Conservation (phyloP, 2,113 vertebrate species). For the Eurystomus gularis region DNA sequence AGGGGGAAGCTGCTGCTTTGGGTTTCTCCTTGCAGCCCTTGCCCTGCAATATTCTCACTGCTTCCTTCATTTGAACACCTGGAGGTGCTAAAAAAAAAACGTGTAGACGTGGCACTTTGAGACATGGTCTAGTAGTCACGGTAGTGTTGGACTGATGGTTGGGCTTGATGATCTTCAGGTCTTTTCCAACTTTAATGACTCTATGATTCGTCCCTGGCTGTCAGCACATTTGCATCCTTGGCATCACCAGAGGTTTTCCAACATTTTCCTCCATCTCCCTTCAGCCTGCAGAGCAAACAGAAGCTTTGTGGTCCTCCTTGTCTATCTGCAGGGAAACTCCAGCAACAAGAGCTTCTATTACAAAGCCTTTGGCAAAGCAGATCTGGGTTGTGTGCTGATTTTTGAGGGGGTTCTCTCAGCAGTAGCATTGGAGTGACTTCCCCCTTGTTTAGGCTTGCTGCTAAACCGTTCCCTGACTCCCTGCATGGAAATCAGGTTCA, state of each 20-base stretch:
- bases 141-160: too few relatives aligned
- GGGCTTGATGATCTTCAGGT: too few relatives aligned
- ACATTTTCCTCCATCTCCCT: neutral
- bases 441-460: neutral
- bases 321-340: neutral
- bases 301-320: neutral
- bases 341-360: neutral
- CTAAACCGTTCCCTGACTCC: neutral
- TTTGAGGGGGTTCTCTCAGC: neutral
- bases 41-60: neutral
- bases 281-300: neutral
- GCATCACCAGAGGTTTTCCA: neutral
- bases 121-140: too few relatives aligned
- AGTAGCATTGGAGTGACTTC: neutral
- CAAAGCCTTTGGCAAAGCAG: neutral
- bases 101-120: too few relatives aligned
- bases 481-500: rapidly evolving
- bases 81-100: too few relatives aligned
- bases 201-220: neutral
- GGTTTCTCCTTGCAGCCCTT: neutral
- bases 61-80: neutral
- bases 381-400: rapidly evolving
- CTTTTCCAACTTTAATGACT: too few relatives aligned
- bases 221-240: rapidly evolving
- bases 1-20: neutral